Evolutionary conservation across 1,140 invertebrate species (phyloP).

Genomic region (Caenorhabditis elegans): DNA sequence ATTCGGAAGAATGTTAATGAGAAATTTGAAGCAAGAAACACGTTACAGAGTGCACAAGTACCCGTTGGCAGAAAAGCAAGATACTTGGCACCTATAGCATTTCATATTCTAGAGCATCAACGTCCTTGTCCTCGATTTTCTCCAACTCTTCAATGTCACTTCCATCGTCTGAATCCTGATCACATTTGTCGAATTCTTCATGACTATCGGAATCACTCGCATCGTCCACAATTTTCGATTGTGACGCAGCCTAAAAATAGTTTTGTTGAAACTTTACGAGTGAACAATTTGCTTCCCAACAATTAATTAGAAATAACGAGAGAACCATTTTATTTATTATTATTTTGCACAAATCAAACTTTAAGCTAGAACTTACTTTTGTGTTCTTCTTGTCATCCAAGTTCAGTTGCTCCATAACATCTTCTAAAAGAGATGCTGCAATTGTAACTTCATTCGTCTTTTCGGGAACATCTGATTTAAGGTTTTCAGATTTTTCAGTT

Average conservation of each 20-base stretch:
- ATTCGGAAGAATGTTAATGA: not conserved
- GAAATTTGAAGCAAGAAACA: not conserved
- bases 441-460: not conserved
- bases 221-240: not conserved
- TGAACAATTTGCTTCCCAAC: no score
- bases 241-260: not conserved
- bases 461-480: not conserved
- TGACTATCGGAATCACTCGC: not conserved
- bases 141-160: conserved; percentile 20
- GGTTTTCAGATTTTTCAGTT: not conserved
- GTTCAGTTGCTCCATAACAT: not conserved
- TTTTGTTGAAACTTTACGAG: no score
- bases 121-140: conserved; percentile 26
- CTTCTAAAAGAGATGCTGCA: not conserved
- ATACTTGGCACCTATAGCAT: not conserved
- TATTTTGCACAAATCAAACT: no score
- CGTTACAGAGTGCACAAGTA: conserved; percentile 22
- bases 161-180: not conserved
- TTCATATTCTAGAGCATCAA: conserved; percentile 12
- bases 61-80: not conserved
- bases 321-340: no score
- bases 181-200: conserved; percentile 5
- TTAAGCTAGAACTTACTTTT: not conserved
- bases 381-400: not conserved
- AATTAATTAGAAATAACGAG: no score